Percentiles rank a stretch among this genome's conserved stretches.
These are phyloP conservation scores for Phasianus colchicus DNA, from an alignment of 2,113 vertebrate genomes.

Conservation along the genomic window DNA sequence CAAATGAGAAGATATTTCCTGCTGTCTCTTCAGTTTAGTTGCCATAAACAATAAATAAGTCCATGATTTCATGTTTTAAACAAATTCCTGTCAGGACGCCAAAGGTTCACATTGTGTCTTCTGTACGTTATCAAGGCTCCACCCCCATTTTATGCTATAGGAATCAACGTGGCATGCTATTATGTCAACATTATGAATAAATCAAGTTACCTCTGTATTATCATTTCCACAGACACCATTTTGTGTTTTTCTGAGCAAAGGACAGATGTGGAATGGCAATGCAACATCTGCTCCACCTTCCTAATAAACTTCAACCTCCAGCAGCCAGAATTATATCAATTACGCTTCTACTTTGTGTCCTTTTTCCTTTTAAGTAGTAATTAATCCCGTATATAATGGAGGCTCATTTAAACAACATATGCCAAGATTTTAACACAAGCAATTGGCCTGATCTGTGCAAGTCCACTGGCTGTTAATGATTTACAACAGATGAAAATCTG, in stretches of 20 bases:
- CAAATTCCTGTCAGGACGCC: not conserved
- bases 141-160: accelerated
- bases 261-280: not conserved
- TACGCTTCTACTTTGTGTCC: not conserved
- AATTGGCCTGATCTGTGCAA: not conserved
- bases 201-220: not conserved
- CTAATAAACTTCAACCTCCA: not conserved
- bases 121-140: not conserved
- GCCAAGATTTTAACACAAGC: not conserved
- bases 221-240: not conserved
- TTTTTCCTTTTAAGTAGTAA: not conserved
- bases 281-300: not conserved
- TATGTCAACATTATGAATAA: not conserved
- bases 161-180: accelerated
- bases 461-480: constrained; percentile 27
- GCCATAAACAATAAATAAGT: not conserved
- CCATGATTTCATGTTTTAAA: not conserved
- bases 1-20: not conserved
- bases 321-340: not conserved
- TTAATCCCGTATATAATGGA: not conserved
- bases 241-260: not conserved
- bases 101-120: not conserved
- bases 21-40: not conserved
- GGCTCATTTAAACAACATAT: not conserved
- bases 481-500: constrained; percentile 21